A percentile compares a stretch with the other conserved stretches of the same genome.
These are phyloP conservation scores for Xyrauchen texanus DNA, from an alignment of 2,113 vertebrate species.

Conservation along the genomic window DNA sequence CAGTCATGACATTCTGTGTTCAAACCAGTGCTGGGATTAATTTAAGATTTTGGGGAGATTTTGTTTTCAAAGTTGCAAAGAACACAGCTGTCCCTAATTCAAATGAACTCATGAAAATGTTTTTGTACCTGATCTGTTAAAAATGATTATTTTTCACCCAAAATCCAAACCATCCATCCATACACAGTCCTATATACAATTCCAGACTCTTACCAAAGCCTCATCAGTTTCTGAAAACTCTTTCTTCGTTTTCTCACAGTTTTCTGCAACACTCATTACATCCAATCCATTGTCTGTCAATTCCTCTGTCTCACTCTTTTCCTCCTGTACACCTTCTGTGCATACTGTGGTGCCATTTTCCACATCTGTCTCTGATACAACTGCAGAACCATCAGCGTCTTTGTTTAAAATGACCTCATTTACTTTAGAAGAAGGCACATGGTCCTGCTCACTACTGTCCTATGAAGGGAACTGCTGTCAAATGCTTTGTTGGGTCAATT, in stretches of 20 bases:
- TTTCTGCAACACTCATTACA: constrained; percentile 39
- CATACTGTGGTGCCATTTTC: background rate
- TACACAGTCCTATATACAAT: background rate
- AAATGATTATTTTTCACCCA: constrained; percentile 6
- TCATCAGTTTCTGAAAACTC: constrained; percentile 55
- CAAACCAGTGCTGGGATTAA: constrained; percentile 59
- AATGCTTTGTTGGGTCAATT: constrained; percentile 35
- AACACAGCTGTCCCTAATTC: too few relatives aligned
- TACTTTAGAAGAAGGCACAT: constrained; percentile 31
- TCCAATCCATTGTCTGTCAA: constrained; percentile 32
- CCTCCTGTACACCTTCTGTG: too few relatives aligned
- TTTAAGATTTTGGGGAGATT: constrained; percentile 59
- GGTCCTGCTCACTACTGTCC: constrained; percentile 54
- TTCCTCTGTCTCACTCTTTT: background rate
- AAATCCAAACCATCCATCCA: constrained; percentile 41
- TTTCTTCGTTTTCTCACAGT: constrained; percentile 24
- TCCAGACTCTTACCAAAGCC: constrained; percentile 37
- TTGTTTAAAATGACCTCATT: constrained; percentile 60
- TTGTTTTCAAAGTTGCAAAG: too few relatives aligned
- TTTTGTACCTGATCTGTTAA: too few relatives aligned
- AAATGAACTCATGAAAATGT: too few relatives aligned
- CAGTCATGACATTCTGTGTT: constrained; percentile 56
- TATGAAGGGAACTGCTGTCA: constrained; percentile 62
- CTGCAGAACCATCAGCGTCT: constrained; percentile 53
- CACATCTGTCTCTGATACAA: constrained; percentile 55